A percentile compares a stretch with the other conserved stretches of the same genome.
These are phyloP conservation scores for Eulemur albifrons DNA, from an alignment of 2,797 vertebrate genomes.

Conservation along the genomic window DNA sequence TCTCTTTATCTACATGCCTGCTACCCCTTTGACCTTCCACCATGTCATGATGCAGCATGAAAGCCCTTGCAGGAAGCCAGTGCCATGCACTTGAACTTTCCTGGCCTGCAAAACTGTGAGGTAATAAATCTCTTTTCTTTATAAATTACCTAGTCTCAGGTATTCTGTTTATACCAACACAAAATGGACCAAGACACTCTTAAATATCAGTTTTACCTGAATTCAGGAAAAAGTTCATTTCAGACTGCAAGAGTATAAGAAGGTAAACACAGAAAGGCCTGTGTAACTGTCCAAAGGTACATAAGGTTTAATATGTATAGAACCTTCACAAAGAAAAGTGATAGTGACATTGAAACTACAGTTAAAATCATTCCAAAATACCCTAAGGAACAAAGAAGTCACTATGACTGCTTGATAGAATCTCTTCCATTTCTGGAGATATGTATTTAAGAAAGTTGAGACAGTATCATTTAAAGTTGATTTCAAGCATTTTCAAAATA, in stretches of 20 bases:
- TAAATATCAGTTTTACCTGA: background rate
- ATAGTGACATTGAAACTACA: background rate
- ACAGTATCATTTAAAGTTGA: constrained; percentile 24
- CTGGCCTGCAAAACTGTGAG: background rate
- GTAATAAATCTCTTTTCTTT: background rate
- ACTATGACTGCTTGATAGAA: background rate
- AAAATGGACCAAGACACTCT: background rate
- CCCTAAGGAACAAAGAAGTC: background rate
- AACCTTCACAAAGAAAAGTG: background rate
- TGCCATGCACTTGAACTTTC: background rate
- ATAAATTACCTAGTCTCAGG: background rate
- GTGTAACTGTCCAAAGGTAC: background rate
- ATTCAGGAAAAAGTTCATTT: background rate
- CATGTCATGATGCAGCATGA: background rate
- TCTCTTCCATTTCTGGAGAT: background rate
- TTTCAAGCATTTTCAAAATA: constrained; percentile 32
- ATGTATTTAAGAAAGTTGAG: background rate
- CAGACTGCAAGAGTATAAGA: background rate
- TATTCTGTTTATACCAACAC: background rate
- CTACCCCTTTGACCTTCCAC: background rate
- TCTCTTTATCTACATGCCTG: background rate
- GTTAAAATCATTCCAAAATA: constrained; percentile 21
- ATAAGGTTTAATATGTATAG: background rate
- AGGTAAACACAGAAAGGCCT: background rate
- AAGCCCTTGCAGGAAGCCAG: background rate